Evolutionary conservation across 1,140 invertebrate genomes (phyloP).

Genomic region (Chironomus striatipennis): DNA sequence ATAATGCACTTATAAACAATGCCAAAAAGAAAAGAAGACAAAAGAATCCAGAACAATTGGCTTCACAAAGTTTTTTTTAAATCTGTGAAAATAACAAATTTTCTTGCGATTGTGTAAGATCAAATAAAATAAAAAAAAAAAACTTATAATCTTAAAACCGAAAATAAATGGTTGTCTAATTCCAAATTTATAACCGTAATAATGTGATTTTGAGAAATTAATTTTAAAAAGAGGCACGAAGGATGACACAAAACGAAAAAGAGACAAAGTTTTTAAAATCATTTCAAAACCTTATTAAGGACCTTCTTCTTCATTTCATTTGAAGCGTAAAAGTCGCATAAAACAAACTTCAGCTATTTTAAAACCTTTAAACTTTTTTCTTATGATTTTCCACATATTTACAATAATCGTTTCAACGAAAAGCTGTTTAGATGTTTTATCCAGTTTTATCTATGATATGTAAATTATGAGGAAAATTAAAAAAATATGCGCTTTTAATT

Average conservation of each 20-base stretch:
- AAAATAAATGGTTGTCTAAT: slow-evolving; percentile 22
- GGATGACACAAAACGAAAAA: not conserved
- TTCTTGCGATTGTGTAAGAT: not conserved
- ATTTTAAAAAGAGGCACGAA: slow-evolving; percentile 19
- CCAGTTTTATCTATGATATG: too few species aligned
- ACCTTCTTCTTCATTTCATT: not conserved
- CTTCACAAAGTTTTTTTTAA: not conserved
- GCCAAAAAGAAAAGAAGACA: not conserved
- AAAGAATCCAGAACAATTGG: not conserved
- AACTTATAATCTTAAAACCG: not conserved
- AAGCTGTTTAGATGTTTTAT: too few species aligned
- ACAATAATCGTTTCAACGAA: too few species aligned
- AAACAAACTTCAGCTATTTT: not conserved
- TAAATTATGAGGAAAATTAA: too few species aligned
- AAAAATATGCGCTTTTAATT: too few species aligned
- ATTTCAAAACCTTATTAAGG: not conserved
- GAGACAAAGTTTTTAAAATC: not conserved
- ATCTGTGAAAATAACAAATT: not conserved
- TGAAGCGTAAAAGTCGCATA: not conserved
- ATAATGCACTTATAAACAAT: slow-evolving; percentile 23
- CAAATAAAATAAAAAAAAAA: not conserved
- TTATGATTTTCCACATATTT: too few species aligned
- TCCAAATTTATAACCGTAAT: slow-evolving; percentile 22
- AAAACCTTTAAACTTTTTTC: too few species aligned
- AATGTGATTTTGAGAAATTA: slow-evolving; percentile 24